phyloP scores from a whole-genome alignment of 35 echinoderm and acorn worm species.

The Ophioderma brevispina region DNA sequence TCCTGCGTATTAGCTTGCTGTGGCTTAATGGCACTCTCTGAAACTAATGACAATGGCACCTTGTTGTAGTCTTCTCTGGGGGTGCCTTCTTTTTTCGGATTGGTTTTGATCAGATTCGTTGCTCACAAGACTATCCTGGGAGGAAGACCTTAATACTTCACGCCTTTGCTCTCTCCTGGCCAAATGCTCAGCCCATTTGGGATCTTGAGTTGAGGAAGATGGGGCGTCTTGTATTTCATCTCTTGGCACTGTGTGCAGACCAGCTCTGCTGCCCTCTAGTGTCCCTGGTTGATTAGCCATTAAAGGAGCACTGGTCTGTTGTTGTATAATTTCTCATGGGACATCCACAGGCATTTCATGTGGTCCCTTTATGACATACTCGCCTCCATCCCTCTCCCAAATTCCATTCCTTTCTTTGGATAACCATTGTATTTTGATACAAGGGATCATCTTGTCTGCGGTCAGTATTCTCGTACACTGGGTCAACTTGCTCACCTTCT shows the following conservation, averaged over 20 bases:
- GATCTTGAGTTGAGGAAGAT: not conserved
- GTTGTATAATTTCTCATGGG: not conserved
- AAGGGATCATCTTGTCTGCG: not conserved
- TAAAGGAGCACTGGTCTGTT: not conserved
- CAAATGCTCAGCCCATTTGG: constrained; percentile 1
- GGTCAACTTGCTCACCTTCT: not conserved
- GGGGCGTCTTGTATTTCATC: not conserved
- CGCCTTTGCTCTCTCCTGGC: not conserved
- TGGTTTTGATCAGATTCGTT: constrained; percentile 4
- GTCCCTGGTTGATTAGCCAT: not conserved
- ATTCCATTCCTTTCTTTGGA: not conserved
- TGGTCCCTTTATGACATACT: not conserved
- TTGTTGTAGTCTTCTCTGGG: not conserved
- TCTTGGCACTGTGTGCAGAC: not conserved
- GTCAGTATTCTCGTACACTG: not conserved
- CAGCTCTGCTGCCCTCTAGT: not conserved
- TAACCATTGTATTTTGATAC: not conserved
- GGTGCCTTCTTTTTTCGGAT: not conserved
- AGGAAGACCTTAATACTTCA: not conserved
- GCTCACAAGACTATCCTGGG: constrained; percentile 38
- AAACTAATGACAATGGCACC: not conserved
- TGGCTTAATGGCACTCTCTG: not conserved
- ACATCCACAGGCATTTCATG: not conserved
- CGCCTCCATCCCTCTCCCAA: not conserved
- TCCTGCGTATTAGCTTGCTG: not conserved